These are phyloP conservation scores for Lasioglossum villosulum DNA, from an alignment of 2,888 invertebrate genomes.

Conservation along the genomic window DNA sequence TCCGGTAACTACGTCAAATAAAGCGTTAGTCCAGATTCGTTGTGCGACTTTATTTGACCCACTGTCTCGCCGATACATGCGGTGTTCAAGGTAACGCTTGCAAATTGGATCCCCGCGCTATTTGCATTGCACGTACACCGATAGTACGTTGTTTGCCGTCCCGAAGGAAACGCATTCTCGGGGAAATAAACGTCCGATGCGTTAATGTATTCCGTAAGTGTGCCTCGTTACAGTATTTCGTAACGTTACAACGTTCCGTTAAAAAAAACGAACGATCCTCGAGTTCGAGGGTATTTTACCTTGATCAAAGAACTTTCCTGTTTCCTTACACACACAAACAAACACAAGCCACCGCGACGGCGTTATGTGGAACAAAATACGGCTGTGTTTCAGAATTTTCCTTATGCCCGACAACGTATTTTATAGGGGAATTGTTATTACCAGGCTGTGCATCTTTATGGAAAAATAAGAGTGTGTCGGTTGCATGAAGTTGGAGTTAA, in stretches of 20 bases:
- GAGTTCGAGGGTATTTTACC: neutral
- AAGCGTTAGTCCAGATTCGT: neutral
- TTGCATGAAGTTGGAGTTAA: neutral
- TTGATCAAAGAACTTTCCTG: neutral
- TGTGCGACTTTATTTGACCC: conserved; percentile 22
- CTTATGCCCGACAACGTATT: neutral
- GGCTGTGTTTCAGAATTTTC: neutral
- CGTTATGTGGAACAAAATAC: neutral
- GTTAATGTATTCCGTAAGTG: conserved; percentile 41
- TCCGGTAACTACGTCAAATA: conserved; percentile 3
- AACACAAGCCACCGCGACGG: neutral
- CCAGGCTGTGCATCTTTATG: neutral
- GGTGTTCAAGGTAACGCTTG: conserved; percentile 27
- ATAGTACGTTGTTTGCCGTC: conserved; percentile 7
- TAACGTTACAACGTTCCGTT: neutral
- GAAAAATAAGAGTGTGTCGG: neutral
- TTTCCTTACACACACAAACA: neutral
- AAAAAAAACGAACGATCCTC: neutral
- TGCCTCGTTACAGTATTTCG: conserved; percentile 21
- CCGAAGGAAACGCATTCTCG: conserved; percentile 17
- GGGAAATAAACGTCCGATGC: conserved; percentile 41
- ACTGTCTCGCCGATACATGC: conserved; percentile 19
- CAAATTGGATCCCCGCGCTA: conserved; percentile 26
- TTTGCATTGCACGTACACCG: conserved; percentile 29
- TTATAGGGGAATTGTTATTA: neutral